These are phyloP conservation scores for Dicentrarchus labrax DNA, from an alignment of 2,113 vertebrate species.

Conservation along the genomic window DNA sequence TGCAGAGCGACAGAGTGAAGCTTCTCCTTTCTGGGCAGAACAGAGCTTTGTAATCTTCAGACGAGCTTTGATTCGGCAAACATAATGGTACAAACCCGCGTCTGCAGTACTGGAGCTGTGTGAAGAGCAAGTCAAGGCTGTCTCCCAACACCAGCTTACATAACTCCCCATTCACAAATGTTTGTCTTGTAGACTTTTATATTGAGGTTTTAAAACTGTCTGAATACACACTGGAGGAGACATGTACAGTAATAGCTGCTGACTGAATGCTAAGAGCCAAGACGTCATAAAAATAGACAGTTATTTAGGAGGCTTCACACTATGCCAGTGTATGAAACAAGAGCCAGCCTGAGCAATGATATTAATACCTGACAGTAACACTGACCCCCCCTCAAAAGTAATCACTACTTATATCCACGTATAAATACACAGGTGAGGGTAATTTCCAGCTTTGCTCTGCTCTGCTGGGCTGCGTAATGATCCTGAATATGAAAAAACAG, in stretches of 20 bases:
- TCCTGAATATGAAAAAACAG: background rate
- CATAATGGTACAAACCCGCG: slow-evolving; percentile 26
- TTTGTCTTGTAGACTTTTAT: slow-evolving; percentile 25
- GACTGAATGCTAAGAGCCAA: slow-evolving; percentile 27
- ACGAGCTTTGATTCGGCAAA: slow-evolving; percentile 35
- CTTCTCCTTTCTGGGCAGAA: slow-evolving; percentile 11
- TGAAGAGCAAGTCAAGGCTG: slow-evolving; percentile 13
- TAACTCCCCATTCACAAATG: slow-evolving; percentile 42
- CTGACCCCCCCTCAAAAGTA: background rate
- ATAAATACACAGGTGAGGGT: slow-evolving; percentile 45
- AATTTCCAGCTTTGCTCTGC: slow-evolving; percentile 30
- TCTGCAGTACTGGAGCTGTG: slow-evolving; percentile 3
- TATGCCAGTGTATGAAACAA: slow-evolving; percentile 31
- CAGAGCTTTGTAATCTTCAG: slow-evolving; percentile 34
- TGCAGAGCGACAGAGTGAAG: slow-evolving; percentile 6
- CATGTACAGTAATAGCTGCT: slow-evolving; percentile 35
- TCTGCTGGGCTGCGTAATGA: slow-evolving; percentile 41
- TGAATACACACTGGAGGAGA: slow-evolving; percentile 16
- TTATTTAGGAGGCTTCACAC: slow-evolving; percentile 41
- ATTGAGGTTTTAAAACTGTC: slow-evolving; percentile 16
- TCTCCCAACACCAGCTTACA: slow-evolving; percentile 26
- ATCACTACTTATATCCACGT: background rate
- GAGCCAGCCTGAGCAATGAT: slow-evolving; percentile 1
- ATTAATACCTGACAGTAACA: slow-evolving; percentile 16
- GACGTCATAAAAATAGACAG: slow-evolving; percentile 58